Percentiles rank a stretch among this genome's conserved stretches.
These are phyloP conservation scores for Drosophila cognata DNA, from an alignment of 2,888 invertebrate species.

Conservation along the genomic window DNA sequence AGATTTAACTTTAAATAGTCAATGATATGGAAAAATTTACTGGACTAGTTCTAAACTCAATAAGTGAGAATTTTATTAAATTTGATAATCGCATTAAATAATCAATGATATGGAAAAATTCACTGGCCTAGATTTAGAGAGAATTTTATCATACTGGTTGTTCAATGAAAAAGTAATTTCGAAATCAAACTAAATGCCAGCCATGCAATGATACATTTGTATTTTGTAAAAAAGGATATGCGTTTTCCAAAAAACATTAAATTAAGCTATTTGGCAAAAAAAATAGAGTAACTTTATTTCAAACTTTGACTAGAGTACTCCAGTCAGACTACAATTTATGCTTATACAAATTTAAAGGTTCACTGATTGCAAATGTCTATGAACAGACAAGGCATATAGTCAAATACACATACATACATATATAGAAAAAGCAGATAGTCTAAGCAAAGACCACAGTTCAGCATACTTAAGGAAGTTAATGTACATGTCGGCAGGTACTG, in stretches of 20 bases:
- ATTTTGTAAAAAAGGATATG: background rate
- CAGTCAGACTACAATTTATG: background rate
- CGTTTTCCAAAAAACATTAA: background rate
- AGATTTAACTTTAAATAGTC: background rate
- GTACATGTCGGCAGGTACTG: constrained; percentile 37
- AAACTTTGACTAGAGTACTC: background rate
- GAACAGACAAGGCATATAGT: background rate
- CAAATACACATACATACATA: background rate
- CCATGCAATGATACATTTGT: background rate
- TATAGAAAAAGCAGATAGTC: background rate
- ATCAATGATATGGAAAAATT: background rate
- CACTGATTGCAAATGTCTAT: constrained; percentile 1
- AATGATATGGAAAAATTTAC: background rate
- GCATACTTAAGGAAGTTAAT: constrained; percentile 24
- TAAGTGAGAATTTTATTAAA: background rate
- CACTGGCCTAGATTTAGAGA: background rate
- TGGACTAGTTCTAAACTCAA: background rate
- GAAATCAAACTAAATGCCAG: background rate
- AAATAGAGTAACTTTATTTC: background rate
- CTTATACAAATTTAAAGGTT: background rate
- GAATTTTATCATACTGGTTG: background rate
- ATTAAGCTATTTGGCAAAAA: background rate
- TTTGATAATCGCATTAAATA: background rate
- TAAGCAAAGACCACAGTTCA: constrained; percentile 15
- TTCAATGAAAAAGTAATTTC: background rate